Evolutionary conservation across 2,888 invertebrate species (phyloP), one percentile per base, ranked within the genome.

Genomic region (Lypha dubia): DNA sequence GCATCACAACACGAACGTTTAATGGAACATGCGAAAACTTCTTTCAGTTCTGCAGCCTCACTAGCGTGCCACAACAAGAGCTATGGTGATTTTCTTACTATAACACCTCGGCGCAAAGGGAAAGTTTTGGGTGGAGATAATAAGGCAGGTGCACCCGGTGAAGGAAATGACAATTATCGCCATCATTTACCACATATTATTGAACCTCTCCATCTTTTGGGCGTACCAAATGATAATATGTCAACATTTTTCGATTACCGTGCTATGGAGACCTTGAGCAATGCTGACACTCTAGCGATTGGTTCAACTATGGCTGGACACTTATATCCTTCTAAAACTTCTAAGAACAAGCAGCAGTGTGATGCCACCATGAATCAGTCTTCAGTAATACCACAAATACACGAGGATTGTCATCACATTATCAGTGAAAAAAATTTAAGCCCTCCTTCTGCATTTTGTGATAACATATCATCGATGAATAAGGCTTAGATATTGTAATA

Each of bases 361-460:
- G 65, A 79, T 28, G 58, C 49, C 4, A 24, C 49, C n/a, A 68
- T 68, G 63, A 46, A n/a, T 13, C 62, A 56, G 6, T 13, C 81
- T 17, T 46, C 51, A 15, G 15, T 41, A 22, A 74, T 35, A 68
- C 28, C 32, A 38, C 62, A 80, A 56, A 75, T 85, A 51, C 83
- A 87, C 62, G 89, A 89, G 56, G 89, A 88, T 65, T 89, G 88
- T 58, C 89, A 90, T 62, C 88, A 89, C 60, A 89, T 89, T 67
- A 87, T 90, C 32, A 88, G 82, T 71, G 89, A 89, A 41, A 90
- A 90, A 70, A 91, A 90, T 84, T 86, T 91, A 7, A 91, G 91
- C 86, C 91, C 91, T 76, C 92, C 93, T 76, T 93, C 93, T 83
- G 93, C 93, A 68, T 93, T 93, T 85, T 92, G 92, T 82, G 93